These are phyloP conservation scores for Thamnophis sirtalis DNA, from an alignment of 2,113 vertebrate species.

Conservation along the genomic window DNA sequence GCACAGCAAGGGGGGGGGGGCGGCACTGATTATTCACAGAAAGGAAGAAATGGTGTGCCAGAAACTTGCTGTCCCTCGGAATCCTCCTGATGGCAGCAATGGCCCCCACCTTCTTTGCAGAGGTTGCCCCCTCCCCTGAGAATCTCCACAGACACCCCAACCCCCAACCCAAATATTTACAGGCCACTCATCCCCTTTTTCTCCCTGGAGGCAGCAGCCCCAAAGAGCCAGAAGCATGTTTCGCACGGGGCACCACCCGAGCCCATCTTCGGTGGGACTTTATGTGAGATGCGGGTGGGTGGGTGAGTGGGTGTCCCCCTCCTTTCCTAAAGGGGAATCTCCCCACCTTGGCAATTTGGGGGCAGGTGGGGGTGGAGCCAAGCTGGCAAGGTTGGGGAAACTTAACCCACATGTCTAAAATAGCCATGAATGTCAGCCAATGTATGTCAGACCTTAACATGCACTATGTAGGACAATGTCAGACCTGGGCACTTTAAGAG, in stretches of 20 bases:
- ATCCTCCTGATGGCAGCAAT: background rate
- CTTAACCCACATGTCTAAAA: background rate
- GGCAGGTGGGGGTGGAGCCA: background rate
- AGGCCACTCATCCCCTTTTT: background rate
- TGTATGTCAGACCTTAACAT: background rate
- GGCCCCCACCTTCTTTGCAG: background rate
- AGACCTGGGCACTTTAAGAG: background rate
- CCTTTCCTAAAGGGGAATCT: background rate
- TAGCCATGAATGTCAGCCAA: background rate
- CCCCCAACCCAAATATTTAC: background rate
- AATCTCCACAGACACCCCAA: background rate
- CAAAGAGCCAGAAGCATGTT: fast-evolving
- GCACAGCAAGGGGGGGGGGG: background rate
- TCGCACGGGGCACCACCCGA: background rate
- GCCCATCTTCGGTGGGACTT: background rate
- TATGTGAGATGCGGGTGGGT: background rate
- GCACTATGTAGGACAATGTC: background rate
- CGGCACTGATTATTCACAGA: background rate
- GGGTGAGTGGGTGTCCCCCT: background rate
- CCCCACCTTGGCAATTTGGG: background rate
- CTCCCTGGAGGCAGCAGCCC: background rate
- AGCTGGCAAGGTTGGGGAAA: background rate
- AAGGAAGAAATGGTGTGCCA: background rate
- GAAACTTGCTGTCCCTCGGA: background rate
- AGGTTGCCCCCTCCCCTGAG: background rate